These are phyloP conservation scores for Athalia rosae DNA, from an alignment of 2,888 invertebrate species.

Conservation along the genomic window DNA sequence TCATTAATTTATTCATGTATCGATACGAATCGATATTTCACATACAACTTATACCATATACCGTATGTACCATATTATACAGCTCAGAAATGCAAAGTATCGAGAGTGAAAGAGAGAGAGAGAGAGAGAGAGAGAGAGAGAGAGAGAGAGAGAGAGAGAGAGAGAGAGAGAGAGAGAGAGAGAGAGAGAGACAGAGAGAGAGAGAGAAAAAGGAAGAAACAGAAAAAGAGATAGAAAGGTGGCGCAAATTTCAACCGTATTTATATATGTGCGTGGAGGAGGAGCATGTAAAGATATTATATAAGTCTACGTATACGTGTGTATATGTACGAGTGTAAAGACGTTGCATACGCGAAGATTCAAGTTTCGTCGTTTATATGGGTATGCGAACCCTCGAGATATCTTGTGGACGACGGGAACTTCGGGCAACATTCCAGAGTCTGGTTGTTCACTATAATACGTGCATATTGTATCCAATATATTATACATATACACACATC, in stretches of 20 bases:
- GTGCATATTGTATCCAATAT: not conserved
- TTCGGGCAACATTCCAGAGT: slow-evolving; percentile 36
- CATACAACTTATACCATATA: no score
- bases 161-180: no score
- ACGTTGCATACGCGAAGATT: slow-evolving; percentile 28
- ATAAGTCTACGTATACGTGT: slow-evolving; percentile 15
- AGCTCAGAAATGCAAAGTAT: not conserved
- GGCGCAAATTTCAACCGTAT: no score
- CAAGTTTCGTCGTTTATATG: slow-evolving; percentile 20
- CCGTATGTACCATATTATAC: not conserved
- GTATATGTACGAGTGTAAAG: not conserved
- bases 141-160: no score
- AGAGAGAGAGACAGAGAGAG: slow-evolving; percentile 40
- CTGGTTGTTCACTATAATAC: not conserved
- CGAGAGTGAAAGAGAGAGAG: slow-evolving; percentile 29
- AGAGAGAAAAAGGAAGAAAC: not conserved
- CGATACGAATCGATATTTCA: no score
- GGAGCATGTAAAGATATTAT: not conserved
- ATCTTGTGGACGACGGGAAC: slow-evolving; percentile 9
- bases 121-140: slow-evolving; percentile 18
- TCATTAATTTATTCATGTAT: no score
- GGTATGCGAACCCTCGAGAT: slow-evolving; percentile 9
- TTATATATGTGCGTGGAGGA: not conserved
- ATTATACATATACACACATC: not conserved
- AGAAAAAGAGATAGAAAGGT: not conserved